These are phyloP conservation scores for Atractosteus spatula DNA, from an alignment of 2,113 vertebrate species.

Conservation along the genomic window DNA sequence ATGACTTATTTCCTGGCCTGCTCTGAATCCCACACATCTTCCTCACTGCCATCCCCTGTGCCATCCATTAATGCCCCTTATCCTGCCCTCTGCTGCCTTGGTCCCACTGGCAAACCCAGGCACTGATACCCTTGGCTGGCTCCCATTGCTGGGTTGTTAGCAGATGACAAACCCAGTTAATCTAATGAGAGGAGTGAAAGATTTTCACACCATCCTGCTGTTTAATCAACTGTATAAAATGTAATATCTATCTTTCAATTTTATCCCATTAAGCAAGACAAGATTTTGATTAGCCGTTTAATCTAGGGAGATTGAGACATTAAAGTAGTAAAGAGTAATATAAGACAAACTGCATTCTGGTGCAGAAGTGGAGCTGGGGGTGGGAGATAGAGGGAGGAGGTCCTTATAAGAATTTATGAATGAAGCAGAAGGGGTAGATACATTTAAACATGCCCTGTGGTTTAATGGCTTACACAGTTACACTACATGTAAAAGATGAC, in stretches of 20 bases:
- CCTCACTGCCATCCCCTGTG: no score
- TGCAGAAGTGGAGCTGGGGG: neutral
- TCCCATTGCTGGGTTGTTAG: constrained; percentile 58
- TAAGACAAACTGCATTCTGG: constrained; percentile 17
- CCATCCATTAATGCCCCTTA: no score
- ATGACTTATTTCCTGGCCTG: no score
- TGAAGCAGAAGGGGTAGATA: neutral
- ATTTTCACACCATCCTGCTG: constrained; percentile 77
- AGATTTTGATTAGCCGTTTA: constrained; percentile 94
- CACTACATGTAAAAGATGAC: neutral
- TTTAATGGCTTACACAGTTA: neutral
- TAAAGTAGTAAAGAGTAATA: constrained; percentile 48
- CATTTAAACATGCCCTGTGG: neutral
- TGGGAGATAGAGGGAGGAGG: neutral
- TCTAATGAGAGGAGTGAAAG: constrained; percentile 81
- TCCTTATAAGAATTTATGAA: constrained; percentile 10
- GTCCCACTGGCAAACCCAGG: constrained; percentile 1
- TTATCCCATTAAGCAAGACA: constrained; percentile 89
- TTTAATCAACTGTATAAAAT: constrained; percentile 95
- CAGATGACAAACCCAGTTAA: constrained; percentile 80
- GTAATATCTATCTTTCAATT: constrained; percentile 94
- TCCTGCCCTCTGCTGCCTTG: neutral
- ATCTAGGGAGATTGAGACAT: constrained; percentile 78
- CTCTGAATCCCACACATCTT: no score
- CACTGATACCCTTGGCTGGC: neutral